Evolutionary conservation across 1,140 invertebrate genomes (phyloP).

Genomic region (Diabrotica undecimpunctata): DNA sequence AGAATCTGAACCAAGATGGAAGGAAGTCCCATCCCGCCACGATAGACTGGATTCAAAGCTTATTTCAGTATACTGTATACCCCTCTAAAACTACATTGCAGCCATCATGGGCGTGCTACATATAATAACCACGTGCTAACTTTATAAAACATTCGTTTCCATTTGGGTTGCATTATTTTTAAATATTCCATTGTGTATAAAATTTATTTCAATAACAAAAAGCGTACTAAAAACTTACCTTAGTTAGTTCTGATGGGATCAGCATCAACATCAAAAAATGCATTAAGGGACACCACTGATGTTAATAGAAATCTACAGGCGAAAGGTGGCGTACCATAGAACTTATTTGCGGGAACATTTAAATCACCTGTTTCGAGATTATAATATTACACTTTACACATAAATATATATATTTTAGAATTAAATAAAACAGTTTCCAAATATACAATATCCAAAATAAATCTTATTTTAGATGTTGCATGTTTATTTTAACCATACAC

Average conservation of each 20-base stretch:
- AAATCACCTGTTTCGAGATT: background rate
- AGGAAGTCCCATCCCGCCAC: constrained; percentile 49
- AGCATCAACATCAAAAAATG: background rate
- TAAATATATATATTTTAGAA: too few relatives aligned
- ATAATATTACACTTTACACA: too few relatives aligned
- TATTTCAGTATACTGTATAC: constrained; percentile 47
- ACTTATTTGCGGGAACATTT: background rate
- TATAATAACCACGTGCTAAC: constrained; percentile 9
- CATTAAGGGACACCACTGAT: constrained; percentile 16
- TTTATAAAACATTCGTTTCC: background rate
- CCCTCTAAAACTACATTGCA: constrained; percentile 52
- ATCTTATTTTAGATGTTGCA: too few relatives aligned
- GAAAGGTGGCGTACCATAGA: background rate
- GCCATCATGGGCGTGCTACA: constrained; percentile 26
- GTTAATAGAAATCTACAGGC: constrained; percentile 16
- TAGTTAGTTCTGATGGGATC: background rate
- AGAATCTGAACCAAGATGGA: constrained; percentile 49
- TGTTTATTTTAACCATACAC: too few relatives aligned
- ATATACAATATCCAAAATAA: too few relatives aligned
- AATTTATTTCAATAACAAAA: background rate
- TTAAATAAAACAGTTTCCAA: too few relatives aligned
- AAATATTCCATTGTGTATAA: background rate
- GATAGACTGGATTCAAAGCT: constrained; percentile 46
- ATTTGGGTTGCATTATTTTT: background rate
- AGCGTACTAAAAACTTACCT: constrained; percentile 8